Evolutionary conservation across 2,113 vertebrate species (phyloP).

Genomic region (Tretioscincus oriximinensis): DNA sequence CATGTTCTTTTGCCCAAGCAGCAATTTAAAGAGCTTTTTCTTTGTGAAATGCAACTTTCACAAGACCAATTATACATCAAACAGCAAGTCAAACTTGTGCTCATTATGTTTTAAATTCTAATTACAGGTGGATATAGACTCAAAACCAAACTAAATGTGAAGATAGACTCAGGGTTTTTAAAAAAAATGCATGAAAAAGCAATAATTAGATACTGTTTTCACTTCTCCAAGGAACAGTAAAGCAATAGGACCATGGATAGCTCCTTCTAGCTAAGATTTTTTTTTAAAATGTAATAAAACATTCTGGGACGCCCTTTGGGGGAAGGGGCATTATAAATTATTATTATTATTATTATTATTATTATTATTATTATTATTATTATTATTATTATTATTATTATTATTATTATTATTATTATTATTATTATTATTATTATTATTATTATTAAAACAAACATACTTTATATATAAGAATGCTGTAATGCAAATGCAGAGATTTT

Average conservation of each 20-base stretch:
- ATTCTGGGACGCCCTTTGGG: too few species aligned
- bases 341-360: too few species aligned
- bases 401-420: too few species aligned
- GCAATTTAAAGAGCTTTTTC: not conserved
- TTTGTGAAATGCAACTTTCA: not conserved
- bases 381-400: too few species aligned
- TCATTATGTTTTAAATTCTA: not conserved
- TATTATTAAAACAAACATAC: not conserved
- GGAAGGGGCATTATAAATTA: too few species aligned
- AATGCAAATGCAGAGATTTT: not conserved
- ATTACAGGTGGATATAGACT: not conserved
- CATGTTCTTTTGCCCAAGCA: not conserved
- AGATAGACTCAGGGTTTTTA: not conserved
- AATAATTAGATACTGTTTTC: not conserved
- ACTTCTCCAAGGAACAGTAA: not conserved
- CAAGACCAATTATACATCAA: not conserved
- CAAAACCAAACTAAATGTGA: not conserved
- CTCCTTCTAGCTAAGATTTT: not conserved
- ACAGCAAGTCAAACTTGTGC: not conserved
- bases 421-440: too few species aligned
- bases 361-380: too few species aligned
- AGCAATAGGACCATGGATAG: not conserved
- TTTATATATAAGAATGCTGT: not conserved
- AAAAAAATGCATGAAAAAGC: not conserved
- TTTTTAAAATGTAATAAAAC: not conserved